Conservation (phyloP, 2,888 invertebrate species). For the Mesodorylaimus sp. region DNA sequence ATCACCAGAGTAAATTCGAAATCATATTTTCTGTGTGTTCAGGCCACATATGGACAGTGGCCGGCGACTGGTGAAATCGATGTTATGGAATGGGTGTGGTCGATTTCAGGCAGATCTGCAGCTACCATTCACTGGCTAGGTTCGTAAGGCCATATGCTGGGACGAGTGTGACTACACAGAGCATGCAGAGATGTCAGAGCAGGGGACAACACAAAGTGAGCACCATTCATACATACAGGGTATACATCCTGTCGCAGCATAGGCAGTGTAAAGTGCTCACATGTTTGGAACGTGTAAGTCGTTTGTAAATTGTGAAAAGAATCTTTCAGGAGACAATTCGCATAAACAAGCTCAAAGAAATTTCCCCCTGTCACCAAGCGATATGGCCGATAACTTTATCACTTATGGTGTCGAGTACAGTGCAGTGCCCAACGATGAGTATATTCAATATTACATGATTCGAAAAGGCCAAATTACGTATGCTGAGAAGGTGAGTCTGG, state of each 20-base stretch:
- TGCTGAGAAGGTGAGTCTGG: background rate
- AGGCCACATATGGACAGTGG: slow-evolving; percentile 4
- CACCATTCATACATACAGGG: too few relatives aligned
- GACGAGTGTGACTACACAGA: background rate
- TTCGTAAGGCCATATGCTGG: background rate
- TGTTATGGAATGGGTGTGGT: slow-evolving; percentile 8
- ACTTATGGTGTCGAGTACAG: slow-evolving; percentile 7
- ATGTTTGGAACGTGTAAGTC: too few relatives aligned
- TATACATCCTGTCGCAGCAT: too few relatives aligned
- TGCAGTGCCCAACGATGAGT: background rate
- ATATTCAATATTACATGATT: slow-evolving; percentile 3
- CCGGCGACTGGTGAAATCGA: slow-evolving; percentile 5
- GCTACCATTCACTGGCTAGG: slow-evolving; percentile 3
- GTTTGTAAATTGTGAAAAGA: too few relatives aligned
- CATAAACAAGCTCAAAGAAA: too few relatives aligned
- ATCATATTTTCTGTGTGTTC: background rate
- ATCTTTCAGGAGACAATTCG: too few relatives aligned
- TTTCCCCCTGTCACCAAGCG: too few relatives aligned
- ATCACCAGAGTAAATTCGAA: too few relatives aligned
- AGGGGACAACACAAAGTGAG: too few relatives aligned
- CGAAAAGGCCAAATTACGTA: background rate
- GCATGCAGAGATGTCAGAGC: background rate
- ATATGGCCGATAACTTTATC: background rate
- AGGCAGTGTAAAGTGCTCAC: too few relatives aligned
- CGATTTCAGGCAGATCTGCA: background rate